A percentile compares a stretch with the other conserved stretches of the same genome.
Conservation (phyloP, 2,888 invertebrate genomes). For the Luperina testacea region DNA sequence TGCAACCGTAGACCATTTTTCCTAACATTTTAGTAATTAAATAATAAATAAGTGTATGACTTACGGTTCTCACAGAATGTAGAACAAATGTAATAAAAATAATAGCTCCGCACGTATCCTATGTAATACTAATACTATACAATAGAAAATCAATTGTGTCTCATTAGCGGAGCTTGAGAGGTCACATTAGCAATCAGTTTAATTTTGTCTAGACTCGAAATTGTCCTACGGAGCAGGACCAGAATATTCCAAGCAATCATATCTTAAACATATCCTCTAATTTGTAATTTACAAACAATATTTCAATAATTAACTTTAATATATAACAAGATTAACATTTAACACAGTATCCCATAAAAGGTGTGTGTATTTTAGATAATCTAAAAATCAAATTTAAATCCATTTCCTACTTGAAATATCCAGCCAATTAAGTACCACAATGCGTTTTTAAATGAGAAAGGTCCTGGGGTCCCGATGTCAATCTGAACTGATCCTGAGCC, state of each 20-base stretch:
- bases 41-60: background rate
- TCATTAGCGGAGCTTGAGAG: too few relatives aligned
- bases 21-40: background rate
- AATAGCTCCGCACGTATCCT: too few relatives aligned
- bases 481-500: slow-evolving; percentile 31
- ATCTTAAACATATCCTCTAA: background rate
- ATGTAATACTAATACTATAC: too few relatives aligned
- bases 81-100: background rate
- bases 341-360: background rate
- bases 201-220: background rate
- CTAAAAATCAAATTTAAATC: background rate
- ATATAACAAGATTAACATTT: background rate
- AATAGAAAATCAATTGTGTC: too few relatives aligned
- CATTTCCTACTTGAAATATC: slow-evolving; percentile 8
- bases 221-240: background rate
- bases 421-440: slow-evolving; percentile 22
- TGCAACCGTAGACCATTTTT: background rate
- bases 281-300: background rate
- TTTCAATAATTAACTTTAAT: background rate
- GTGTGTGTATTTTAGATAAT: background rate
- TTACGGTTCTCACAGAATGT: background rate
- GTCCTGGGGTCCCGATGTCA: slow-evolving; percentile 31
- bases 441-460: slow-evolving; percentile 44
- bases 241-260: background rate
- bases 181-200: background rate